Evolutionary conservation across 2,888 invertebrate species (phyloP).

Genomic region (Hydropsyche betteni): DNA sequence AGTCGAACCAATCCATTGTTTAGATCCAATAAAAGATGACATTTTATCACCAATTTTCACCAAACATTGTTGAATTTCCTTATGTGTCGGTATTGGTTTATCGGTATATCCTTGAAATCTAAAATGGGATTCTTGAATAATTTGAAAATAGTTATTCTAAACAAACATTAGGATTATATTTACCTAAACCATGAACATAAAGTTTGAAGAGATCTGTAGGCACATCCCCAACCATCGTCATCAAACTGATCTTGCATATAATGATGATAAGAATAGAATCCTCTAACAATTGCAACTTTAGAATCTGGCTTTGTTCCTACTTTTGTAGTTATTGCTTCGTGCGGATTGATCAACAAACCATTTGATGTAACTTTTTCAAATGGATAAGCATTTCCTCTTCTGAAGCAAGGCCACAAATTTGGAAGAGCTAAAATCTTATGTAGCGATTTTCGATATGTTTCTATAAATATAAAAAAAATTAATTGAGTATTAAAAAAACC

Average conservation of each 20-base stretch:
- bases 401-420: slow-evolving; percentile 76
- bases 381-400: slow-evolving; percentile 73
- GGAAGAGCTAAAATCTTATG: slow-evolving; percentile 78
- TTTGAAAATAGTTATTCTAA: not conserved
- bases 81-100: slow-evolving; percentile 79
- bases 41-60: slow-evolving; percentile 95
- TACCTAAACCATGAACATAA: slow-evolving; percentile 93
- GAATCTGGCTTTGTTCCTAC: slow-evolving; percentile 56
- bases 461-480: slow-evolving; percentile 59
- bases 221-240: slow-evolving; percentile 99
- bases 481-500: not conserved
- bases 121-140: slow-evolving; percentile 31
- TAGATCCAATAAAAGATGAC: slow-evolving; percentile 84
- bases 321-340: slow-evolving; percentile 67
- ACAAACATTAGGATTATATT: slow-evolving; percentile 50
- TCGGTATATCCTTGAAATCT: slow-evolving; percentile 85
- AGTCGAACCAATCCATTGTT: slow-evolving; percentile 97
- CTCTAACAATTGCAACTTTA: slow-evolving; percentile 71
- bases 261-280: slow-evolving; percentile 93
- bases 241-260: slow-evolving; percentile 95
- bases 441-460: slow-evolving; percentile 70
- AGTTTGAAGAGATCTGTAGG: slow-evolving; percentile 96
- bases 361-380: slow-evolving; percentile 63
- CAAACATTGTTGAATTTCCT: slow-evolving; percentile 91
- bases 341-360: slow-evolving; percentile 75